Conservation (phyloP, 2,797 vertebrate genomes). For the Myotis planiceps region DNA sequence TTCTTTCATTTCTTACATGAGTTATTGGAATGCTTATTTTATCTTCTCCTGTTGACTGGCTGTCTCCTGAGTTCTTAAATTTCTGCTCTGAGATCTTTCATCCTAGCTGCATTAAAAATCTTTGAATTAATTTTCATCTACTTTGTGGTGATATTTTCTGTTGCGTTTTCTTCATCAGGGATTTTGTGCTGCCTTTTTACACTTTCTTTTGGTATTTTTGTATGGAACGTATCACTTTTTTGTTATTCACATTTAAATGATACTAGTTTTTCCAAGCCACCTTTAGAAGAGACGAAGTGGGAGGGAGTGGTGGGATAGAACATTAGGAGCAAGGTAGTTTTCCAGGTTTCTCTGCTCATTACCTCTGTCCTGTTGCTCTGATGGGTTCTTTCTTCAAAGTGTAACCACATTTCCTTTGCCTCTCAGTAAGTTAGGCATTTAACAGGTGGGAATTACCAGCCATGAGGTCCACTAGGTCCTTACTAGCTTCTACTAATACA, state of each 20-base stretch:
- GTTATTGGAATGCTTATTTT: neutral
- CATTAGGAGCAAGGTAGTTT: neutral
- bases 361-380: neutral
- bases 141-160: constrained; percentile 3
- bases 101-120: constrained; percentile 15
- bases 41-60: neutral
- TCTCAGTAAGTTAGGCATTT: neutral
- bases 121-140: constrained; percentile 8
- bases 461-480: neutral
- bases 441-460: neutral
- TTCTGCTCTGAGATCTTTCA: constrained; percentile 10
- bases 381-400: constrained; percentile 35
- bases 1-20: neutral
- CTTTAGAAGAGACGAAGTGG: constrained; percentile 6
- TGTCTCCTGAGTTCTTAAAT: constrained; percentile 23
- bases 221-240: neutral
- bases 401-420: neutral
- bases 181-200: neutral
- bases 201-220: constrained; percentile 4
- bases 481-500: neutral
- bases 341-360: constrained; percentile 23
- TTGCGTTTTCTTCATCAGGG: constrained; percentile 26
- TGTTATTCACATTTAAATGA: constrained; percentile 38
- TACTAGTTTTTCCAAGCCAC: neutral
- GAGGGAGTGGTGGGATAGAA: neutral